Evolutionary conservation across 2,113 vertebrate genomes (phyloP).

Genomic region (Dicrurus megarhynchus): DNA sequence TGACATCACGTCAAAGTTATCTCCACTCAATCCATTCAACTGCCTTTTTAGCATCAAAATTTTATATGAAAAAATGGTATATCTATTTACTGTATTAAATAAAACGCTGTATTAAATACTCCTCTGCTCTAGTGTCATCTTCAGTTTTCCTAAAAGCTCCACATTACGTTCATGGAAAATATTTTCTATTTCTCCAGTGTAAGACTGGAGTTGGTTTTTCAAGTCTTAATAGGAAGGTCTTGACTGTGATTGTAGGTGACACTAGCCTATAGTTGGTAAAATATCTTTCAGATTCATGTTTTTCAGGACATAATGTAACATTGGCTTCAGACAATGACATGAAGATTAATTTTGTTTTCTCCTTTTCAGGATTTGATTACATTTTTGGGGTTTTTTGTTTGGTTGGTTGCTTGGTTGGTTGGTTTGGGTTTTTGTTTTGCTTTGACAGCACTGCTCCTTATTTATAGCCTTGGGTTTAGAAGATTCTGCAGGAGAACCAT

Average conservation of each 20-base stretch:
- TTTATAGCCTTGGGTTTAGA: conserved; percentile 27
- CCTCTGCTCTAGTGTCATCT: neutral
- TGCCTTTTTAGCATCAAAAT: neutral
- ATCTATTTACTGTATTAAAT: neutral
- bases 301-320: neutral
- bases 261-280: neutral
- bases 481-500: neutral
- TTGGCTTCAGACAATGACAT: neutral
- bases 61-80: neutral
- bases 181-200: neutral
- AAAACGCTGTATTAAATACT: neutral
- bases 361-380: neutral
- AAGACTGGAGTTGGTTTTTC: neutral
- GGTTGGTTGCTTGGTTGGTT: neutral
- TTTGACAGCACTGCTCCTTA: neutral
- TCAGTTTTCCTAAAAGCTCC: neutral
- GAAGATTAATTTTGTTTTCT: neutral
- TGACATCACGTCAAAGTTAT: neutral
- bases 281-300: neutral
- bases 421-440: neutral
- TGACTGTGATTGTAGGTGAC: neutral
- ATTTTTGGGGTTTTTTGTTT: neutral
- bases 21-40: neutral
- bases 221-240: neutral
- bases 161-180: neutral